Evolutionary conservation across 2,888 invertebrate genomes (phyloP).

Genomic region (Drosophila picticornis): DNA sequence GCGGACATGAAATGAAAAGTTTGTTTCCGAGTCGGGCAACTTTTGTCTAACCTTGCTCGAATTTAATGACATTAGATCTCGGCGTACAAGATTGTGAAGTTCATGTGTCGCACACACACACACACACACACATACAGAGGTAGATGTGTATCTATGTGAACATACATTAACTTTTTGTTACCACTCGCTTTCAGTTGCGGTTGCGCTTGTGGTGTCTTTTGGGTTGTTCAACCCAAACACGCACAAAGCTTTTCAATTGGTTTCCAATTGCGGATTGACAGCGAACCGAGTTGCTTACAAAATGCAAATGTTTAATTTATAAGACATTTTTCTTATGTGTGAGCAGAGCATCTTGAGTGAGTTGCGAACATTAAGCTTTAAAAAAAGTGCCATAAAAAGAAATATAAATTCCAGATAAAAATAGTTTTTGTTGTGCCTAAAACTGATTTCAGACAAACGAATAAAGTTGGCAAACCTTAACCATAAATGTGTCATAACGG

Average conservation of each 20-base stretch:
- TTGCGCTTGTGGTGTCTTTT: conserved; percentile 39
- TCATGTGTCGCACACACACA: conserved; percentile 42
- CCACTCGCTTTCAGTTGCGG: conserved; percentile 58
- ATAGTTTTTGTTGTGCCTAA: not conserved
- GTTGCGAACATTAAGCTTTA: not conserved
- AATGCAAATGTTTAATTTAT: not conserved
- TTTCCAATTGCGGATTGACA: conserved; percentile 23
- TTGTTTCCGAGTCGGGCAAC: conserved; percentile 16
- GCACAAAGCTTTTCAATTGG: conserved; percentile 21
- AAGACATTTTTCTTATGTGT: not conserved
- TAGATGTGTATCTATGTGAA: not conserved
- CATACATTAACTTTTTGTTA: conserved; percentile 22
- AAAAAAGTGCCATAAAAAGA: not conserved
- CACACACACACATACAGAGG: not conserved
- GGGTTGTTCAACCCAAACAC: conserved; percentile 66
- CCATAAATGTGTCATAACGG: not conserved
- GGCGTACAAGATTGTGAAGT: conserved; percentile 58
- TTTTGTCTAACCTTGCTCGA: conserved; percentile 65
- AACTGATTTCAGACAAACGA: not conserved
- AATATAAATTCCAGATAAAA: not conserved
- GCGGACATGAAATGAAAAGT: conserved; percentile 61
- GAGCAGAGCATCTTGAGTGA: not conserved
- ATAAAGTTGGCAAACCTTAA: not conserved
- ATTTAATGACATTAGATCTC: conserved; percentile 72
- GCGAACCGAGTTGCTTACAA: not conserved